These are phyloP conservation scores for Drosophila dives DNA, from an alignment of 2,888 invertebrate species.

Conservation along the genomic window DNA sequence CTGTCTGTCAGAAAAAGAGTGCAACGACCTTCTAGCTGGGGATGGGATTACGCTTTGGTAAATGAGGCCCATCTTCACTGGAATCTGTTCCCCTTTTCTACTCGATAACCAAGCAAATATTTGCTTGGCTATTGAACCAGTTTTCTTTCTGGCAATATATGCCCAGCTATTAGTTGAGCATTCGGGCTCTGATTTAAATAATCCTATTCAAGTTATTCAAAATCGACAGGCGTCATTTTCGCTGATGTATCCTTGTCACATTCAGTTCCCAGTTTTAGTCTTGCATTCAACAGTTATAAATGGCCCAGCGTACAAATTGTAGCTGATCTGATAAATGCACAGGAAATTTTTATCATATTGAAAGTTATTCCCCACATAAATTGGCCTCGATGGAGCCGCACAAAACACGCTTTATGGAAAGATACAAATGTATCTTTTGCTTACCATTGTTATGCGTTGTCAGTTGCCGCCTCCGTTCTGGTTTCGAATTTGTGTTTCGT, in stretches of 20 bases:
- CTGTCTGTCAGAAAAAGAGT: constrained; percentile 27
- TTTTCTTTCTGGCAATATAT: constrained; percentile 1
- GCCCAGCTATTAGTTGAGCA: constrained; percentile 1
- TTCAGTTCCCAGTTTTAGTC: constrained; percentile 8
- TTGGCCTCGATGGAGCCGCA: neutral
- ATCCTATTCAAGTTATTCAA: neutral
- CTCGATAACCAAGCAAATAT: constrained; percentile 3
- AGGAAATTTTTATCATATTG: constrained; percentile 29
- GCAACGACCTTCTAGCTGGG: constrained; percentile 58
- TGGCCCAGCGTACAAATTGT: constrained; percentile 57
- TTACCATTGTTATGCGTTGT: constrained; percentile 50
- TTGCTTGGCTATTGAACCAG: constrained; percentile 3
- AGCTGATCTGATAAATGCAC: constrained; percentile 57
- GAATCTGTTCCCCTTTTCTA: neutral
- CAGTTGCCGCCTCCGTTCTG: constrained; percentile 30
- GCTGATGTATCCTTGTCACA: constrained; percentile 19
- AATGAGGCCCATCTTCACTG: constrained; percentile 15
- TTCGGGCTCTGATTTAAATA: neutral
- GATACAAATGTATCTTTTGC: constrained; percentile 41
- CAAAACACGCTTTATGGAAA: neutral
- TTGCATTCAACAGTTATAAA: constrained; percentile 70
- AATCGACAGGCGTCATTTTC: neutral
- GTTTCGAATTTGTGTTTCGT: constrained; percentile 13
- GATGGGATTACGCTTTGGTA: constrained; percentile 19
- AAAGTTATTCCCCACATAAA: neutral